Evolutionary conservation across 1,140 invertebrate genomes (phyloP).

Genomic region (Drosophila tropicalis): DNA sequence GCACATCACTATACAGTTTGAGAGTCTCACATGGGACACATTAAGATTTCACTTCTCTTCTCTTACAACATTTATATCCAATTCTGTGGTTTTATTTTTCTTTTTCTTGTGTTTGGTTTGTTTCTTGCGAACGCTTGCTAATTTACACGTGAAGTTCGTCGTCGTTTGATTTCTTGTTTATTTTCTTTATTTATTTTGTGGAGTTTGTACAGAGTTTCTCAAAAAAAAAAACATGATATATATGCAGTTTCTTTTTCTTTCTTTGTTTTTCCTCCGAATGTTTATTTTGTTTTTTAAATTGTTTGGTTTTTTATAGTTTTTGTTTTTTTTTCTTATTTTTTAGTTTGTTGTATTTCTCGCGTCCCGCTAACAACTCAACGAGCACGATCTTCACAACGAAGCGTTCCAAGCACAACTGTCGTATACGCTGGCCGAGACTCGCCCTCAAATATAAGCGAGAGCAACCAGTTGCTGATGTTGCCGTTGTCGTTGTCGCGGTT

Average conservation of each 20-base stretch:
- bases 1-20: conserved; percentile 76
- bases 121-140: conserved; percentile 80
- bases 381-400: conserved; percentile 79
- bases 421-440: conserved; percentile 52
- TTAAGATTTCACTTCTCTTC: conserved; percentile 65
- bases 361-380: conserved; percentile 55
- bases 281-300: conserved; percentile 30
- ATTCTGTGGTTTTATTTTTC: conserved; percentile 36
- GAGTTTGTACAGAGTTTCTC: conserved; percentile 43
- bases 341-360: conserved; percentile 23
- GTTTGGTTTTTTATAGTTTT: conserved; percentile 4
- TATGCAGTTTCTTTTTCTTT: conserved; percentile 37
- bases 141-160: conserved; percentile 71
- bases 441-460: conserved; percentile 66
- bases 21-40: conserved; percentile 59
- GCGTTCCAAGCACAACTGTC: conserved; percentile 82
- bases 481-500: not conserved
- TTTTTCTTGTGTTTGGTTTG: conserved; percentile 46
- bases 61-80: conserved; percentile 45
- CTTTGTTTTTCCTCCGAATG: conserved; percentile 28
- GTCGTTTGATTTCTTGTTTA: conserved; percentile 23
- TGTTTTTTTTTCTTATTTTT: conserved; percentile 1
- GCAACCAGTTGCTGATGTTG: conserved; percentile 20
- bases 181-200: not conserved
- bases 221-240: conserved; percentile 51